A percentile compares a stretch with the other conserved stretches of the same genome.
phyloP scores from a whole-genome alignment of 2,797 vertebrate species.

The Fundulus diaphanus region DNA sequence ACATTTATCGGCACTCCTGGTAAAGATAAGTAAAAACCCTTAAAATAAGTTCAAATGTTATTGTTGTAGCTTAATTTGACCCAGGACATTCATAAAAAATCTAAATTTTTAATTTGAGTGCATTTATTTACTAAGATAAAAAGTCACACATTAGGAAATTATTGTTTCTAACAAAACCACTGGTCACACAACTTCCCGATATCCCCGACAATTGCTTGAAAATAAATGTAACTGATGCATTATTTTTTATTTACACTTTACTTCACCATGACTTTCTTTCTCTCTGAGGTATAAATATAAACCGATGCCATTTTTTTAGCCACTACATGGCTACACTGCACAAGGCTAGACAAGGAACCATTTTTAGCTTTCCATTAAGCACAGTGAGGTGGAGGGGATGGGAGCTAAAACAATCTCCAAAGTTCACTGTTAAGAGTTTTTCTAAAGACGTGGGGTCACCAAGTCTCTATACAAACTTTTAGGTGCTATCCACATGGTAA shows the following conservation, averaged over 20 bases:
- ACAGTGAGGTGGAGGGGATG: no score
- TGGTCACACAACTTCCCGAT: background rate
- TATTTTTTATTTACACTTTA: background rate
- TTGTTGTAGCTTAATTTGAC: background rate
- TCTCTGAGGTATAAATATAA: background rate
- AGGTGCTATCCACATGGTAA: background rate
- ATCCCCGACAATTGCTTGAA: background rate
- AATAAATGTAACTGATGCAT: background rate
- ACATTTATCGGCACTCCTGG: background rate
- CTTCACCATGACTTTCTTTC: background rate
- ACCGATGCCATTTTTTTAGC: background rate
- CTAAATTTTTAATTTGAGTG: background rate
- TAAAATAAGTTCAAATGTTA: background rate
- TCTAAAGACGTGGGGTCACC: background rate
- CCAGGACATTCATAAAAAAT: background rate
- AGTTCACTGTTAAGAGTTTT: background rate
- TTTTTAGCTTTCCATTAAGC: conserved; percentile 1
- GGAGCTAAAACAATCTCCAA: background rate
- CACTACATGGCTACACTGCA: no score
- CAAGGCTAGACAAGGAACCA: background rate
- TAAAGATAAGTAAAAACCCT: background rate
- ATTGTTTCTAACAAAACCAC: background rate
- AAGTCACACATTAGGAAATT: background rate
- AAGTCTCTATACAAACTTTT: background rate
- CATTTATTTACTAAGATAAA: background rate